Evolutionary conservation across 2,113 vertebrate species (phyloP), one percentile per base, ranked within the genome.

Genomic region (Tichodroma muraria): DNA sequence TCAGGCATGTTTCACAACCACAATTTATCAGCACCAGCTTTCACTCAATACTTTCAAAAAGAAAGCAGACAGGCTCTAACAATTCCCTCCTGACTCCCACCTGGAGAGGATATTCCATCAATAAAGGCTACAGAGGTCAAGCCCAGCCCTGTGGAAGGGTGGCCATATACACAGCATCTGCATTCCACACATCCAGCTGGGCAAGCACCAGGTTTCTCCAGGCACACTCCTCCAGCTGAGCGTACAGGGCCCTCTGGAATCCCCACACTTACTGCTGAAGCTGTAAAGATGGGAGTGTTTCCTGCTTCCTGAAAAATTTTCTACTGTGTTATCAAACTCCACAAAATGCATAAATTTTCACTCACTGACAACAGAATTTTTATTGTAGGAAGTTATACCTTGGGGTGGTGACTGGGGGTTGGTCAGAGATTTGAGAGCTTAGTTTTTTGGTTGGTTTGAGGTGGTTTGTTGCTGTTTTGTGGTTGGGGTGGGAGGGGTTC

Each of bases 21-120:
- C 78, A 50, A 66, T 22, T 77, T 82, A 73, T 54, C 8, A 3
- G 63, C 66, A 83, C 73, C 2, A 4, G 52, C 63, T 83, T 65
- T 80, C 72, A 65, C 64, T 79, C 78, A 56, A 27, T 17, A 53
- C 56, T 84, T 95, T 80, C 60, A 70, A 80, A 93, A 93, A 90
- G 59, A 82, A 80, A 88, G 75, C 45, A 93, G 59, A 33, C 35
- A 90, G 69, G 50, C 49, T 84, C 54, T 37, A 85, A 80, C 54
- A 75, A 24, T 37, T 66, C 47, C 54, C 44, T 83, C 57, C 84
- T 69, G 70, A 68, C 14, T 90, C 63, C 75, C 89, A 93, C 84
- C 84, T 89, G 80, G 77, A 61, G 68, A 90, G 73, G 63, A 35
- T 47, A 89, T 53, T 89, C 80, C 57, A 53, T 17, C 72, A 57